Evolutionary conservation across 2,888 invertebrate species (phyloP), one percentile per base, ranked within the genome.

Genomic region (Heliconius sara): DNA sequence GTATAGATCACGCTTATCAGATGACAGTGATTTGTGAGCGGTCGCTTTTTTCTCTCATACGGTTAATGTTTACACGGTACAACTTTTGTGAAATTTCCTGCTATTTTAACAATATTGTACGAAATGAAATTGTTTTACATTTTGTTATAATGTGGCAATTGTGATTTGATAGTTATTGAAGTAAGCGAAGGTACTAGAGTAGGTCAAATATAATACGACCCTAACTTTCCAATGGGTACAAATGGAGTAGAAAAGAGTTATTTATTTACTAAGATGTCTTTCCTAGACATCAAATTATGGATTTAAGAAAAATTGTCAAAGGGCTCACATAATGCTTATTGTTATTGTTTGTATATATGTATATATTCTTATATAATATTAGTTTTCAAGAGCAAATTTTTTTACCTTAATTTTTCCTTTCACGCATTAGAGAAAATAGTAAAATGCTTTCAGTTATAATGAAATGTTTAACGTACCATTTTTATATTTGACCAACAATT

Each of bases 41-140:
- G 34, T 67, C 86, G 86, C 19, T 67, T 73, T 34, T 57, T 27
- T 82, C 84, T 34, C 82, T 84, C 88, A 86, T 87, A 63, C 60
- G 22, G 34, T 25, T 52, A 73, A 71, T 71, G 57, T 16, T 74
- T 72, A 67, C n/a, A 34, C 3, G 3, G n/a, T 43, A 39, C 13
- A 39, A 39, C 63, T 1, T 63, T 68, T 68, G n/a, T 19, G 39
- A n/a, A 43, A 39, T 68, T 39, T 68, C 63, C 25, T 63, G 13
- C 5, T 27, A 63, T 63, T 60, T 12, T 13, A 63, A 63, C 13
- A 27, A 60, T 60, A 60, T 60, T 60, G 12, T n/a, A 12, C 12
- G 12, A 60, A 57, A 57, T 6, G 22, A 57, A 57, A 57, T 19
- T 19, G 22, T n/a, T 65, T 65, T 6, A 16, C 19, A 30, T 66